A percentile compares a stretch with the other conserved stretches of the same genome.
Evolutionary conservation across 2,113 vertebrate species (phyloP).

Genomic region (Epinephelus cyanopodus): DNA sequence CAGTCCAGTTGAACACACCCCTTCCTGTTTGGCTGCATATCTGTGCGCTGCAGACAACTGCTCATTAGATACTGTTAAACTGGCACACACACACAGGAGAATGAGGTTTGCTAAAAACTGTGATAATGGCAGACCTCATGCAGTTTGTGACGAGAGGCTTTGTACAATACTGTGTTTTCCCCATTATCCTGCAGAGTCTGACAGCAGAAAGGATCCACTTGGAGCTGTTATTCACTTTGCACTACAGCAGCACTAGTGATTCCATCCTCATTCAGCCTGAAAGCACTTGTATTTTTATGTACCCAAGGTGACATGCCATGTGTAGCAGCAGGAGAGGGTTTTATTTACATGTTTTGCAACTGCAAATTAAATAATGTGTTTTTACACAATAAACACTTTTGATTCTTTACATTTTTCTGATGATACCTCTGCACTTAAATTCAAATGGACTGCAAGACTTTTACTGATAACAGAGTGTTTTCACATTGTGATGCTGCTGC

Average conservation of each 20-base stretch:
- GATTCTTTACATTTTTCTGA: too few relatives aligned
- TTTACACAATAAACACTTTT: not conserved
- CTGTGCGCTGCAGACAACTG: conserved; percentile 68
- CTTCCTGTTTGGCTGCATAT: conserved; percentile 73
- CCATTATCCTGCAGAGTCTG: not conserved
- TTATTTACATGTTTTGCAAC: not conserved
- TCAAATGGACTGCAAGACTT: not conserved
- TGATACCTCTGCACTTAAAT: not conserved
- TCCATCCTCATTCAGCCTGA: conserved; percentile 7
- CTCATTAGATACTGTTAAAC: conserved; percentile 64
- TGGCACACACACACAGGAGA: conserved; percentile 10
- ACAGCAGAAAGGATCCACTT: conserved; percentile 9
- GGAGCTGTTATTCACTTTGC: conserved; percentile 3
- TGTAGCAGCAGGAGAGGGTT: not conserved
- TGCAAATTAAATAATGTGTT: not conserved
- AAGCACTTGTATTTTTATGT: not conserved
- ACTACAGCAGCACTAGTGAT: not conserved
- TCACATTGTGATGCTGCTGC: too few relatives aligned
- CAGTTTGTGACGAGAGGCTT: conserved; percentile 36
- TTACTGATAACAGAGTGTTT: too few relatives aligned
- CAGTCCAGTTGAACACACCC: not conserved
- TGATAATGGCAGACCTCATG: conserved; percentile 28
- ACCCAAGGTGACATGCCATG: not conserved
- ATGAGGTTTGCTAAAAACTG: conserved; percentile 30
- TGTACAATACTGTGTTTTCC: not conserved